Evolutionary conservation across 2,797 vertebrate genomes (phyloP).

Genomic region (Peromyscus nudipes): DNA sequence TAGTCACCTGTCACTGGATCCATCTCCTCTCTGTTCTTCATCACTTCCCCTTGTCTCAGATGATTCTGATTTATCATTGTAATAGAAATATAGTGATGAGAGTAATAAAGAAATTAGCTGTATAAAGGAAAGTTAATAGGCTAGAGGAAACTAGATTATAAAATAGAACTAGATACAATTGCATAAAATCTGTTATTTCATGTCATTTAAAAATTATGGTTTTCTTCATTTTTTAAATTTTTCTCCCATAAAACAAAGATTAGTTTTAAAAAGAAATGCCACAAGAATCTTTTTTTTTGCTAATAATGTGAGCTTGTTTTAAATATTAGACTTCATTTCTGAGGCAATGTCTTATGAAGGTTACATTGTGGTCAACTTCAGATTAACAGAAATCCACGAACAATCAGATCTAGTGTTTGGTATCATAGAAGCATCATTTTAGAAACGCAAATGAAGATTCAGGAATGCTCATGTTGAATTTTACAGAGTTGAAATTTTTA

Average conservation of each 20-base stretch:
- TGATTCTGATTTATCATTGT: not conserved
- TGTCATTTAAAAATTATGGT: not conserved
- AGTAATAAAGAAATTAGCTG: not conserved
- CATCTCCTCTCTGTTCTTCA: not conserved
- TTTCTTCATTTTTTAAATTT: not conserved
- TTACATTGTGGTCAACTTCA: conserved; percentile 8
- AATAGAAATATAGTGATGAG: conserved; percentile 31
- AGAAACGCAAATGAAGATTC: not conserved
- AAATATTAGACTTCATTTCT: conserved; percentile 16
- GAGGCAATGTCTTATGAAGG: not conserved
- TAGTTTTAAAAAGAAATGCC: not conserved
- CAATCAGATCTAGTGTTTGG: not conserved
- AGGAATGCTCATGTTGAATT: not conserved
- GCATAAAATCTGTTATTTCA: not conserved
- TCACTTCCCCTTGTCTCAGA: not conserved
- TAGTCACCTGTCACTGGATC: not conserved
- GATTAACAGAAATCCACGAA: not conserved
- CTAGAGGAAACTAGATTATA: not conserved
- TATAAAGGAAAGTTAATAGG: not conserved
- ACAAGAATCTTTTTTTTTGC: not conserved
- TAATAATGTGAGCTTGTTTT: not conserved
- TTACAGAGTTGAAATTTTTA: conserved; percentile 28
- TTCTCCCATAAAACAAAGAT: not conserved
- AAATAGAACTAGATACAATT: not conserved
- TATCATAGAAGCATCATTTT: not conserved